phyloP scores from a whole-genome alignment of 2,113 vertebrate species.

The Percopsis transmontana region DNA sequence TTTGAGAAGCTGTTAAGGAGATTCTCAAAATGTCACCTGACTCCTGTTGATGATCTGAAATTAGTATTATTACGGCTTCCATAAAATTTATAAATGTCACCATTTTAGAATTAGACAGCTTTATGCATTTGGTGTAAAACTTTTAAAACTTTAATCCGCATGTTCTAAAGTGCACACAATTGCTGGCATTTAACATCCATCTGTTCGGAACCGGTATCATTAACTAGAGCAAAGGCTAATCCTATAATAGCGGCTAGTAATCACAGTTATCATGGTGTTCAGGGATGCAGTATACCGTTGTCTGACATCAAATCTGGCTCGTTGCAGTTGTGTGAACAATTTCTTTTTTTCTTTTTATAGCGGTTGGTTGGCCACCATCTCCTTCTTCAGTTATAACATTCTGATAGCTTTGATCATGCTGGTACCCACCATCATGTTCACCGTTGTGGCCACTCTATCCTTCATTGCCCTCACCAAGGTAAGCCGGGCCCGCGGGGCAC shows the following conservation, averaged over 20 bases:
- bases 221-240: constrained; percentile 4
- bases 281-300: not conserved
- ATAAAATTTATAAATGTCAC: constrained; percentile 71
- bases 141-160: constrained; percentile 38
- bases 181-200: constrained; percentile 45
- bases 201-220: constrained; percentile 31
- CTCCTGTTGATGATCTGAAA: constrained; percentile 59
- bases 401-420: constrained; percentile 92
- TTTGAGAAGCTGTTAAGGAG: constrained; percentile 63
- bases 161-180: constrained; percentile 37
- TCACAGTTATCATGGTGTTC: constrained; percentile 2
- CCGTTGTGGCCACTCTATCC: constrained; percentile 86
- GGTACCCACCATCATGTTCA: constrained; percentile 94
- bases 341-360: constrained; percentile 71
- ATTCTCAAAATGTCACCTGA: constrained; percentile 63
- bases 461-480: constrained; percentile 95
- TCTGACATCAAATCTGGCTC: not conserved
- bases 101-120: constrained; percentile 37
- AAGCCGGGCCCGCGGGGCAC: constrained; percentile 29
- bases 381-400: constrained; percentile 91
- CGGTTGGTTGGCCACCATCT: constrained; percentile 93
- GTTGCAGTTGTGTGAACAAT: not conserved
- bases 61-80: constrained; percentile 60
- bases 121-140: constrained; percentile 44
- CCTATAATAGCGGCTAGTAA: constrained; percentile 12